Evolutionary conservation across 2,888 invertebrate species (phyloP), one percentile per base, ranked within the genome.

Genomic region (Unio pictorum): DNA sequence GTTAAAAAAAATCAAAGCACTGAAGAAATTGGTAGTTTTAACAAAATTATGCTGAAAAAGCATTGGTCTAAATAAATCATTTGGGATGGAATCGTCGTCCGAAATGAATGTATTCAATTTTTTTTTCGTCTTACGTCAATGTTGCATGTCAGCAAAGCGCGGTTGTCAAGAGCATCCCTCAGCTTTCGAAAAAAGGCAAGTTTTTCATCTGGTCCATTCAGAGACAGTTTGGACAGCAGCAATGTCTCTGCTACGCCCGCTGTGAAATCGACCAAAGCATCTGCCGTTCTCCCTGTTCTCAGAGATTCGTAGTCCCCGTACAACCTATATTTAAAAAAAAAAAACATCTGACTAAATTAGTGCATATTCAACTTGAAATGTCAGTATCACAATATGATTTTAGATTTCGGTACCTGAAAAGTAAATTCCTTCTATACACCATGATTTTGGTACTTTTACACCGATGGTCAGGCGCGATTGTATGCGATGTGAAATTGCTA

Each of bases 221-320:
- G 55, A 18, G 72, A 71, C 1, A 82, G 59, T 26, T 76, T 74
- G 15, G 75, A 67, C 17, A 85, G 81, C 64, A 90, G 89, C 64
- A 92, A 87, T 55, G 91, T 91, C 82, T 93, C 92, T 2, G 92
- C 91, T 45, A 93, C 91, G 7, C 93, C 93, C n/a, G 92, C 92
- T 7, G 93, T 92, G 78, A 93, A 91, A 84, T 92, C 92, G 7
- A 92, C 92, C 66, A 93, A 88, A 0, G 92, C 92, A 83, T 93
- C 92, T 26, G 91, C 91, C 18, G 93, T 86, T 72, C 91, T 91
- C 2, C 93, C 93, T 6, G 75, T 91, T 90, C 67, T 91, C 73
- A 93, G 86, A 1, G 92, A 91, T 81, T 92, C 92, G 82, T 93
- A 93, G 71, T 92, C 92, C 0, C 92, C 92, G 80, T 91, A 91